These are phyloP conservation scores for Phrynocephalus forsythii DNA, from an alignment of 2,797 vertebrate species.

Conservation along the genomic window DNA sequence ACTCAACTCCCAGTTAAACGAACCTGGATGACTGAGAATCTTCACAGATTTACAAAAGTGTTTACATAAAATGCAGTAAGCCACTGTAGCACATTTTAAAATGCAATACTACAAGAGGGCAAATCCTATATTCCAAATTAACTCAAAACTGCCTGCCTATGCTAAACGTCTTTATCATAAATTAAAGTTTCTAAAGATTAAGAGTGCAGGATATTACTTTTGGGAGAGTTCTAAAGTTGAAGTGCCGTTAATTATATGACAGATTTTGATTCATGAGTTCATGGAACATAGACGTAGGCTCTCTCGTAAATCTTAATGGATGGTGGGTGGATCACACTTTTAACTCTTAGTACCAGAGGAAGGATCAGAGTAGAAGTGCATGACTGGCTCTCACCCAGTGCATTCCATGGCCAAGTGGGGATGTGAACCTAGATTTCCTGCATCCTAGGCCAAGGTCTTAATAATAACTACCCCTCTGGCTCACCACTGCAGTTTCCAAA, in stretches of 20 bases:
- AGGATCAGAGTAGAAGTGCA: too few species aligned
- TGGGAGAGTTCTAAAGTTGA: neutral
- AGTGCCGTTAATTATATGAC: neutral
- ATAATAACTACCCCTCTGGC: neutral
- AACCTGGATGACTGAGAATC: too few species aligned
- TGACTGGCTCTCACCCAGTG: too few species aligned
- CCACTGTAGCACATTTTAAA: neutral
- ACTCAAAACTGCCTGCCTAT: too few species aligned
- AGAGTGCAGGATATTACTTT: neutral
- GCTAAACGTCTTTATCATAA: too few species aligned
- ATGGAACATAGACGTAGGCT: neutral
- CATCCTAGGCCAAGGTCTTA: neutral
- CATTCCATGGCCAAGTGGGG: too few species aligned
- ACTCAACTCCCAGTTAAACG: too few species aligned
- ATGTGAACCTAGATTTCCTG: too few species aligned
- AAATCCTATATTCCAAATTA: too few species aligned
- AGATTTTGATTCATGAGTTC: neutral
- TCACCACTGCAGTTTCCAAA: neutral
- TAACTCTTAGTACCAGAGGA: too few species aligned
- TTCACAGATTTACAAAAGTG: constrained; percentile 5
- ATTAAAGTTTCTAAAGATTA: too few species aligned
- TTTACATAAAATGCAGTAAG: neutral
- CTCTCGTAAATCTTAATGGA: neutral
- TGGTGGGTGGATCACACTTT: too few species aligned
- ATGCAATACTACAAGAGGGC: neutral